phyloP scores from a whole-genome alignment of 2,113 vertebrate genomes.

The Heliornis fulica region DNA sequence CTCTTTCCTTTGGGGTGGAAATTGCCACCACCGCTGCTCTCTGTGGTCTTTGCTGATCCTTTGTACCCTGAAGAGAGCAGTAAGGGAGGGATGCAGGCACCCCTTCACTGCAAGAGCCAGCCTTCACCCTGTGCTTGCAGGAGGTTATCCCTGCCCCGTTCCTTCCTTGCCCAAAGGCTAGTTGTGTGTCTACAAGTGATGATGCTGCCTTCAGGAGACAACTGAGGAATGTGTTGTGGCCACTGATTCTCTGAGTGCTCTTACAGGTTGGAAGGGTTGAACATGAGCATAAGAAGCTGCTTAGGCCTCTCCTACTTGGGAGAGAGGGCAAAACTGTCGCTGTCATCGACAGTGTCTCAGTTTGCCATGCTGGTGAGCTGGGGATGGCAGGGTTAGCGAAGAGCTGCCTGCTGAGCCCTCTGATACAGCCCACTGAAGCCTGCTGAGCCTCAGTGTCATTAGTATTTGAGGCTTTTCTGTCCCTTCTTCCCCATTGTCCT shows the following conservation, averaged over 20 bases:
- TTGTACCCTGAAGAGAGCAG: not conserved
- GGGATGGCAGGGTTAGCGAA: not conserved
- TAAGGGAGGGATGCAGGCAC: not conserved
- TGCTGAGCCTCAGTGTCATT: not conserved
- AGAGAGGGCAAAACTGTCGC: not conserved
- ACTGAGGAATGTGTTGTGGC: not conserved
- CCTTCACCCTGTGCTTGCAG: not conserved
- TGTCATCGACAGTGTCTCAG: not conserved
- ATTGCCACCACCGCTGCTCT: not conserved
- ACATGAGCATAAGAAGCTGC: fast-evolving
- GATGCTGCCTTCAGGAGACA: not conserved
- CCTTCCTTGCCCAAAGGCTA: not conserved
- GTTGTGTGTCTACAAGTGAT: not conserved
- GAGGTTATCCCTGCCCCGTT: not conserved
- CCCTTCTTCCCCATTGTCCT: not conserved
- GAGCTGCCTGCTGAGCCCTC: not conserved
- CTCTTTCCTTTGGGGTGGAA: not conserved
- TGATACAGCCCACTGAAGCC: not conserved
- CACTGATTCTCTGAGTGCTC: not conserved
- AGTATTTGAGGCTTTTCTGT: not conserved
- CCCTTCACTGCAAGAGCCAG: not conserved
- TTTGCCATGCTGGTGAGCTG: not conserved
- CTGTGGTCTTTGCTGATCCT: not conserved
- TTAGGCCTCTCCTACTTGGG: not conserved
- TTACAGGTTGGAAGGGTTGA: not conserved